Conservation (phyloP, 2,113 vertebrate species). For the Chlamydotis undulata region DNA sequence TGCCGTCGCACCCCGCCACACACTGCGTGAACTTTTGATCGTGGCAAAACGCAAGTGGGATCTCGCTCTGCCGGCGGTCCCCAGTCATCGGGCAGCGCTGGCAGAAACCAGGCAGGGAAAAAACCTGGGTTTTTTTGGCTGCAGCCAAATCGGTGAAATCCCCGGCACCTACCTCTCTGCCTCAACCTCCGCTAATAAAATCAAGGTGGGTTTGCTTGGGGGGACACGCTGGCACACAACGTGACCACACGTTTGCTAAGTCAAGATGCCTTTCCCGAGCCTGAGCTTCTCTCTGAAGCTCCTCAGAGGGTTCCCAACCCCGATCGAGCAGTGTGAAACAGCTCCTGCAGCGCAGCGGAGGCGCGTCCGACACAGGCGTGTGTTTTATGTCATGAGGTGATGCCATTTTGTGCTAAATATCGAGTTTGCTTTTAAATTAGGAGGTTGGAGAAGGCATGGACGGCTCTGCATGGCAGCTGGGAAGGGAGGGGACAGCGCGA, state of each 20-base stretch:
- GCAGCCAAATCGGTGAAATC: not conserved
- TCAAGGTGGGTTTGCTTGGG: not conserved
- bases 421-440: not conserved
- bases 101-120: not conserved
- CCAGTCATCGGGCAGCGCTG: not conserved
- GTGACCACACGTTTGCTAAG: accelerated
- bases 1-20: not conserved
- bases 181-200: not conserved
- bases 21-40: not conserved
- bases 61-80: not conserved
- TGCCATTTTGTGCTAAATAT: not conserved
- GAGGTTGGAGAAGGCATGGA: not conserved
- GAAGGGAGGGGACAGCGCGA: not conserved
- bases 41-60: accelerated
- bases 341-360: not conserved
- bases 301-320: not conserved
- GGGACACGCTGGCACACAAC: accelerated
- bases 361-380: accelerated
- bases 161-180: not conserved
- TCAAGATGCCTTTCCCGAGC: not conserved
- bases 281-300: not conserved
- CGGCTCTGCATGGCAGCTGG: not conserved
- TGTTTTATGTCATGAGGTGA: not conserved
- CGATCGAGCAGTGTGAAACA: accelerated
- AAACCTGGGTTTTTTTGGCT: not conserved